A percentile compares a stretch with the other conserved stretches of the same genome.
phyloP scores from a whole-genome alignment of 2,113 vertebrate genomes.

The cattle (Bos taurus) region DNA sequence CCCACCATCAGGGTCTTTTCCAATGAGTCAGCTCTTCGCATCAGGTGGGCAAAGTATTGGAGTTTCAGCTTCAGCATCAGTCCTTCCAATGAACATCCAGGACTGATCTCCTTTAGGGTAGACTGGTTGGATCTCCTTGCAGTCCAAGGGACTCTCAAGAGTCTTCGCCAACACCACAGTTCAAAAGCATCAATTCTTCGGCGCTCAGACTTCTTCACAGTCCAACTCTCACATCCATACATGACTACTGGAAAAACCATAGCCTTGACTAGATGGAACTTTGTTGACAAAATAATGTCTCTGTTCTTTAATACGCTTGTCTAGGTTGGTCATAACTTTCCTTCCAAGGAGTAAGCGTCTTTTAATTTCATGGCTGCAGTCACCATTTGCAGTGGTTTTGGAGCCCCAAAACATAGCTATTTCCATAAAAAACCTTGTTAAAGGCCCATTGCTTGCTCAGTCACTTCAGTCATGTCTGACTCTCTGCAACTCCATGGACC shows the following conservation, averaged over 20 bases:
- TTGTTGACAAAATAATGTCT: background rate
- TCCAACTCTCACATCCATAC: background rate
- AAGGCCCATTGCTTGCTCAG: too few species aligned
- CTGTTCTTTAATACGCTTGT: background rate
- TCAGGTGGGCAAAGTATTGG: fast-evolving
- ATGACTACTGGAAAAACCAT: background rate
- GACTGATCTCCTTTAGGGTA: background rate
- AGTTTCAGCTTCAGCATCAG: background rate
- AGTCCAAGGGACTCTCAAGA: background rate
- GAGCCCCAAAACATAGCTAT: background rate
- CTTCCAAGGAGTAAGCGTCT: background rate
- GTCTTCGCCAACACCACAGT: too few species aligned
- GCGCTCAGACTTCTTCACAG: fast-evolving
- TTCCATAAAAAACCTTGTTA: too few species aligned
- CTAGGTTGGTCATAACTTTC: background rate
- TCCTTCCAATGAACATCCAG: background rate
- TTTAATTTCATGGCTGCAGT: background rate
- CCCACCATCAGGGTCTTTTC: background rate
- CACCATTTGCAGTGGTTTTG: background rate
- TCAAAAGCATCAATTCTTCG: too few species aligned
- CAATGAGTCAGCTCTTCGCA: fast-evolving
- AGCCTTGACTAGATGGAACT: background rate
- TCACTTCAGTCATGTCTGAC: too few species aligned
- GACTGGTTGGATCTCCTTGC: background rate
- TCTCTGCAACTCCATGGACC: too few species aligned